Evolutionary conservation across 2,888 invertebrate species (phyloP).

Genomic region (Deilephila elpenor): DNA sequence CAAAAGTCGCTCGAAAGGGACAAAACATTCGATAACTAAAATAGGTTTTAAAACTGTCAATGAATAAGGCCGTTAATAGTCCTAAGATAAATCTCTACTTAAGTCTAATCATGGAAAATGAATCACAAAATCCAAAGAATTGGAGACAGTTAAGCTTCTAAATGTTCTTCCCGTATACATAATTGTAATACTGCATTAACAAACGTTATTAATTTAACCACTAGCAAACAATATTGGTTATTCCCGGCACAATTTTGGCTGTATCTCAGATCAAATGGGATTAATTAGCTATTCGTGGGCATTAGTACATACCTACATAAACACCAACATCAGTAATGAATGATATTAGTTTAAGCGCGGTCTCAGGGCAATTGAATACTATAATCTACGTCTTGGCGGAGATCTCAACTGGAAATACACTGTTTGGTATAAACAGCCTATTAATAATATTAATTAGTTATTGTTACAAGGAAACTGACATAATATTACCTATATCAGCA

Average conservation of each 20-base stretch:
- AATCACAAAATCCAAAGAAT: no score
- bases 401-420: background rate
- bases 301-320: constrained; percentile 16
- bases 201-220: background rate
- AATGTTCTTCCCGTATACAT: no score
- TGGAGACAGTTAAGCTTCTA: no score
- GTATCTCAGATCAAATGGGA: constrained; percentile 20
- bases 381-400: background rate
- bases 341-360: constrained; percentile 15
- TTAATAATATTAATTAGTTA: background rate
- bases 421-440: background rate
- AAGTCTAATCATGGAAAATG: no score
- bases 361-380: constrained; percentile 8
- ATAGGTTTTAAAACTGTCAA: no score
- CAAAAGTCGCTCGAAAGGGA: no score
- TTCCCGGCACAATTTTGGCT: constrained; percentile 12
- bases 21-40: no score
- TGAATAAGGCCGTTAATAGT: no score
- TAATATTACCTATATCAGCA: no score
- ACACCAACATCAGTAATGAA: constrained; percentile 5
- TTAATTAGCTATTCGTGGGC: constrained; percentile 14
- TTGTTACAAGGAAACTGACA: background rate
- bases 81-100: no score
- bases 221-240: background rate
- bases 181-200: no score